phyloP scores from a whole-genome alignment of 2,113 vertebrate genomes.

The Pygoscelis adeliae region DNA sequence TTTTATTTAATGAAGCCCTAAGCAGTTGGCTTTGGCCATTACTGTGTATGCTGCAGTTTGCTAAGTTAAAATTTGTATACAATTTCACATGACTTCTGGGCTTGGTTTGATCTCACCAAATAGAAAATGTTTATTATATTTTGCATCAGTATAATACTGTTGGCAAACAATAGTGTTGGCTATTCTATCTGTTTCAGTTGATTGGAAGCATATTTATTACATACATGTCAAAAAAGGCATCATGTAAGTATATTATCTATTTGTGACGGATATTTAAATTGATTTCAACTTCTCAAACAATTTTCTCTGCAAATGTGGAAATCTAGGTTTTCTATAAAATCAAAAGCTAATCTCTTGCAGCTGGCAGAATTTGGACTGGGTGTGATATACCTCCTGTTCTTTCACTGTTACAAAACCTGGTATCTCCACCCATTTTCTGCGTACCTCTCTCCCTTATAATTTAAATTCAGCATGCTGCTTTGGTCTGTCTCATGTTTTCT shows the following conservation, averaged over 20 bases:
- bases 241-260: neutral
- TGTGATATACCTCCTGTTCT: neutral
- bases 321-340: neutral
- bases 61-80: neutral
- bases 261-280: neutral
- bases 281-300: neutral
- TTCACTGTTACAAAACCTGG: neutral
- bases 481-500: neutral
- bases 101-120: neutral
- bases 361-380: neutral
- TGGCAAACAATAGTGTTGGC: neutral
- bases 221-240: neutral
- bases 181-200: neutral
- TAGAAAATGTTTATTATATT: neutral
- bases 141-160: neutral
- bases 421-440: neutral
- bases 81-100: neutral
- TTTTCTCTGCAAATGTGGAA: neutral
- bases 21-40: neutral
- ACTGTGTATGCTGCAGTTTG: neutral
- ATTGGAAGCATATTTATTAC: neutral
- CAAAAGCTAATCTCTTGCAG: neutral
- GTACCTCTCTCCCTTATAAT: neutral
- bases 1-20: neutral
- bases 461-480: neutral